Conservation (phyloP, 1,140 invertebrate genomes). For the Neocloeon triangulifer region DNA sequence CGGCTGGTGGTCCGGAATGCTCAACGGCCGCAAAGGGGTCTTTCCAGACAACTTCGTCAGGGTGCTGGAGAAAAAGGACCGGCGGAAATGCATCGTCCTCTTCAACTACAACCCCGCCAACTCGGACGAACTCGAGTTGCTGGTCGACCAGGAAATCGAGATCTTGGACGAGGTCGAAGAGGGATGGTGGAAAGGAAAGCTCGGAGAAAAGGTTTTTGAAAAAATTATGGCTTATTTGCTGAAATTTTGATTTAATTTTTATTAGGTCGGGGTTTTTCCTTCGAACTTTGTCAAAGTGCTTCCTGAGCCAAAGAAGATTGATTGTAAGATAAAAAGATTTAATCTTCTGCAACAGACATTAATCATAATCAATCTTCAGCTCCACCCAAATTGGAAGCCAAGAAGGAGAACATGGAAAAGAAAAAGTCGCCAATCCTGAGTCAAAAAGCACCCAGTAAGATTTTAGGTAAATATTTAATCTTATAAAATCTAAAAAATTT, state of each 20-base stretch:
- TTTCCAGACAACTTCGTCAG: conserved; percentile 96
- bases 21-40: conserved; percentile 70
- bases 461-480: too few species aligned
- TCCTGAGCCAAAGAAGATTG: conserved; percentile 12
- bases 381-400: too few species aligned
- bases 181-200: conserved; percentile 70
- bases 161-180: conserved; percentile 64
- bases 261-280: conserved; percentile 58
- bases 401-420: too few species aligned
- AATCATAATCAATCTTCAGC: too few species aligned
- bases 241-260: conserved; percentile 5
- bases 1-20: conserved; percentile 94
- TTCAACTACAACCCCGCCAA: conserved; percentile 82
- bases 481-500: too few species aligned
- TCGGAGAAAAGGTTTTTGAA: conserved; percentile 29
- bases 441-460: too few species aligned
- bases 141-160: conserved; percentile 68
- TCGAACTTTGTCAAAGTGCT: conserved; percentile 77
- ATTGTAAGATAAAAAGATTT: too few species aligned
- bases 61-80: conserved; percentile 19
- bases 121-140: conserved; percentile 69
- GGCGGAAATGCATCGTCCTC: conserved; percentile 52
- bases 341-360: too few species aligned
- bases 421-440: too few species aligned
- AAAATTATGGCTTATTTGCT: neutral